Conservation (phyloP, 2,113 vertebrate species). For the Anoplopoma fimbria region DNA sequence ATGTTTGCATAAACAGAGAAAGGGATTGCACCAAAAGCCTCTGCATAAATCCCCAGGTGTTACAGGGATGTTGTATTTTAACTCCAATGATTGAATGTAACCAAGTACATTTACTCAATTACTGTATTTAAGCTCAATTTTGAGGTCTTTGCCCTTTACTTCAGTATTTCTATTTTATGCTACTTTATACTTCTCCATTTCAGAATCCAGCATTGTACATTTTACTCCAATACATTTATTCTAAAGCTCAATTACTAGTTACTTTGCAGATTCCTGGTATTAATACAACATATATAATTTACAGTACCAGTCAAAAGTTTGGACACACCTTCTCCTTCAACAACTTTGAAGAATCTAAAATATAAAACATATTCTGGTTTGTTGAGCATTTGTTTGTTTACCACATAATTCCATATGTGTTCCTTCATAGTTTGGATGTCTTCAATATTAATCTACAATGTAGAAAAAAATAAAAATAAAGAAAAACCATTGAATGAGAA, state of each 20-base stretch:
- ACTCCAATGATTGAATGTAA: not conserved
- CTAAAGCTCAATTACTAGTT: not conserved
- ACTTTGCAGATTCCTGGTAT: not conserved
- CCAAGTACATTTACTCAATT: not conserved
- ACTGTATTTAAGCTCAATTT: not conserved
- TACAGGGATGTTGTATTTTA: not conserved
- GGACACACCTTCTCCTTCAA: no score
- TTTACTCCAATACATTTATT: not conserved
- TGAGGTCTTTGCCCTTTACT: not conserved
- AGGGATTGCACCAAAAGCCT: not conserved
- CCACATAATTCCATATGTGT: no score
- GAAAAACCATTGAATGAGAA: no score
- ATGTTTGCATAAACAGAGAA: not conserved
- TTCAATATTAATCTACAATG: no score
- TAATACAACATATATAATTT: not conserved
- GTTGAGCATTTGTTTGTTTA: no score
- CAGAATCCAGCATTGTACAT: not conserved
- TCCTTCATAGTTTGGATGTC: no score
- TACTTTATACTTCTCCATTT: not conserved
- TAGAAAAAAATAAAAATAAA: no score
- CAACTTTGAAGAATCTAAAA: no score
- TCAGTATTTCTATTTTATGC: not conserved
- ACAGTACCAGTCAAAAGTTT: no score
- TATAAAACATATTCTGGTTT: no score
- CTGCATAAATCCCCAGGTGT: not conserved